Evolutionary conservation across 35 echinoderm and acorn worm genomes (phyloP).

Genomic region (Lytechinus pictus): DNA sequence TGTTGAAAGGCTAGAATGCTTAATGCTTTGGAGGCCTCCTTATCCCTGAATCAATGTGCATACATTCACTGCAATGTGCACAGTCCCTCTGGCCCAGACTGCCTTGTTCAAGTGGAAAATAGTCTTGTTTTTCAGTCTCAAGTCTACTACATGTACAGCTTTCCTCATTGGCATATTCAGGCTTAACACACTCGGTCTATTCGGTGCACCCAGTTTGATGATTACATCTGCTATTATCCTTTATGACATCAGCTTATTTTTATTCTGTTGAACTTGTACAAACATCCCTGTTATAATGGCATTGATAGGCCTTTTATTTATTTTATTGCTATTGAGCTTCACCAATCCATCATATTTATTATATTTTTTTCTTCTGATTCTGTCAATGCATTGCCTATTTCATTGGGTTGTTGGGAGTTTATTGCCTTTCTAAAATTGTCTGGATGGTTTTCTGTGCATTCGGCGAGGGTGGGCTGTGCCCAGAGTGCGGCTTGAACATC

Average conservation of each 20-base stretch:
- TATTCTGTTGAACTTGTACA: not conserved
- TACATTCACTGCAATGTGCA: not conserved
- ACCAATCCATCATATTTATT: not conserved
- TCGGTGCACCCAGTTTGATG: not conserved
- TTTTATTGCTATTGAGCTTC: not conserved
- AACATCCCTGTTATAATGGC: not conserved
- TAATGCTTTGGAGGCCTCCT: not conserved
- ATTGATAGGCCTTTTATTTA: not conserved
- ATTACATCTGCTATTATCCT: not conserved
- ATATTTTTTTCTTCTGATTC: not conserved
- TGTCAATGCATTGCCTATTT: not conserved
- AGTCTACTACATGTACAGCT: not conserved
- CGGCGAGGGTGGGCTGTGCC: not conserved
- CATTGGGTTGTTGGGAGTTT: not conserved
- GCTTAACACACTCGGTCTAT: too few relatives aligned
- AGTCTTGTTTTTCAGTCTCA: not conserved
- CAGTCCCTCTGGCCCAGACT: not conserved
- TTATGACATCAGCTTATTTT: not conserved
- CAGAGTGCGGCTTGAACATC: not conserved
- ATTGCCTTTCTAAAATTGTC: not conserved
- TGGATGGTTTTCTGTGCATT: not conserved
- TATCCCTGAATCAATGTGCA: not conserved
- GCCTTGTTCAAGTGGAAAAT: not conserved
- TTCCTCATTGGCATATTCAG: too few relatives aligned
- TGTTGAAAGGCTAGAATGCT: conserved; percentile 11